A percentile compares a stretch with the other conserved stretches of the same genome.
Conservation (phyloP, 2,113 vertebrate species). For the Phyllostomus hastatus region DNA sequence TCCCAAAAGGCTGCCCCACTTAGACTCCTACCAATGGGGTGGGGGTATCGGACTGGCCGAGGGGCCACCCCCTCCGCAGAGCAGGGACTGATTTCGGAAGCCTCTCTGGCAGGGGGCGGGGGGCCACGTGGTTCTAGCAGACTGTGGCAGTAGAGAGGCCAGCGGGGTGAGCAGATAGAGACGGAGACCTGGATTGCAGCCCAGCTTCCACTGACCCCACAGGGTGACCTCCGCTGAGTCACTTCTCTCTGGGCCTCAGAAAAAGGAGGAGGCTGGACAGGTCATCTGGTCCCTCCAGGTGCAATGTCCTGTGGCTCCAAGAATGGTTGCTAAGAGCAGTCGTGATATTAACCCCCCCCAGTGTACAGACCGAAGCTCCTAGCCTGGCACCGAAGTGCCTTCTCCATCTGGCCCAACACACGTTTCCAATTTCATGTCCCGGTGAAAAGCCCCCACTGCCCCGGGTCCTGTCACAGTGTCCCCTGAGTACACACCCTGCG, state of each 20-base stretch:
- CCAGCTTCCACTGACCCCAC: neutral
- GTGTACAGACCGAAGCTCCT: neutral
- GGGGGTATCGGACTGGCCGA: neutral
- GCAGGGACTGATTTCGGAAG: neutral
- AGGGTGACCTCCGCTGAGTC: neutral
- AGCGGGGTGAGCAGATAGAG: neutral
- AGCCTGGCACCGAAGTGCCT: neutral
- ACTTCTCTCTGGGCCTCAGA: neutral
- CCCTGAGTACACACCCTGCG: neutral
- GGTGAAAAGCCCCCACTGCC: neutral
- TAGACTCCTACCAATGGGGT: neutral
- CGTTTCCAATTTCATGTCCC: neutral
- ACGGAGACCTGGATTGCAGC: neutral
- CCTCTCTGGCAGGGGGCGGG: rapidly evolving
- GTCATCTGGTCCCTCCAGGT: neutral
- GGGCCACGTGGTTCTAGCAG: neutral
- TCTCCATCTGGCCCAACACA: neutral
- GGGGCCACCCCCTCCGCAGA: neutral
- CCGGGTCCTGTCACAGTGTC: neutral
- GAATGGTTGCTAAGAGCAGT: neutral
- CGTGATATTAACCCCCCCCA: too few relatives aligned
- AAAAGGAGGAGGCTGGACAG: neutral
- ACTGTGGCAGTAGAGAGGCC: too few relatives aligned
- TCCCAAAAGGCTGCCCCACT: neutral
- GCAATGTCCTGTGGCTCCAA: neutral